A percentile compares a stretch with the other conserved stretches of the same genome.
These are phyloP conservation scores for Aphelocoma coerulescens DNA, from an alignment of 2,113 vertebrate genomes.

Conservation along the genomic window DNA sequence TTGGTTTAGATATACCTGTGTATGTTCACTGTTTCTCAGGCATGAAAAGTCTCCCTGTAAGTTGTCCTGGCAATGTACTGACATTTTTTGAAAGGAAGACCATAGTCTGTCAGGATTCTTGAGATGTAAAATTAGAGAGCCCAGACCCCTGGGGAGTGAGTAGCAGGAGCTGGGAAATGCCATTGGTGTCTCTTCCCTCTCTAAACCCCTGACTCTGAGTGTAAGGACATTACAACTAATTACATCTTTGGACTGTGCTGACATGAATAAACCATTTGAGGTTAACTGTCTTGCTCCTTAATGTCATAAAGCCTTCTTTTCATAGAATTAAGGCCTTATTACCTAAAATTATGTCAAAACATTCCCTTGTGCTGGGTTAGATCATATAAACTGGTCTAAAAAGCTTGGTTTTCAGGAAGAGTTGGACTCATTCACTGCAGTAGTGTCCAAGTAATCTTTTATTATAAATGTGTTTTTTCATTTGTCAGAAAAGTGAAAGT, in stretches of 20 bases:
- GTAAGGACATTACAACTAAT: slow-evolving; percentile 41
- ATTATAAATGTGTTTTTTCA: not conserved
- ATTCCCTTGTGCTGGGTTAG: not conserved
- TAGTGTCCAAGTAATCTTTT: not conserved
- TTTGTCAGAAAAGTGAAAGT: not conserved
- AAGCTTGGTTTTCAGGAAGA: not conserved
- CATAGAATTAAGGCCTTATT: slow-evolving; percentile 39
- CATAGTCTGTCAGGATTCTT: not conserved
- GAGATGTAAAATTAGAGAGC: not conserved
- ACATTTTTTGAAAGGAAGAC: not conserved
- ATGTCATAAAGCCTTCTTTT: slow-evolving; percentile 10
- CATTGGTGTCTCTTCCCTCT: not conserved
- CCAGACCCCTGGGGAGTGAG: not conserved
- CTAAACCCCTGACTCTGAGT: not conserved
- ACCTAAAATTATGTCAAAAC: not conserved
- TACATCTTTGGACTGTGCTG: slow-evolving; percentile 5
- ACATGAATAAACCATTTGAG: slow-evolving; percentile 34
- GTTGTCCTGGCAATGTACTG: not conserved
- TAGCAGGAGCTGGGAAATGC: not conserved
- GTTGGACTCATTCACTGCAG: not conserved
- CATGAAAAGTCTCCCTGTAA: not conserved
- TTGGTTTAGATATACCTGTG: not conserved
- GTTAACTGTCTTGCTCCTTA: slow-evolving; percentile 43
- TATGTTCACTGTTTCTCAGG: not conserved
- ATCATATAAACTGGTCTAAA: not conserved